Conservation (phyloP, 2,888 invertebrate genomes). For the Cephonodes hylas region DNA sequence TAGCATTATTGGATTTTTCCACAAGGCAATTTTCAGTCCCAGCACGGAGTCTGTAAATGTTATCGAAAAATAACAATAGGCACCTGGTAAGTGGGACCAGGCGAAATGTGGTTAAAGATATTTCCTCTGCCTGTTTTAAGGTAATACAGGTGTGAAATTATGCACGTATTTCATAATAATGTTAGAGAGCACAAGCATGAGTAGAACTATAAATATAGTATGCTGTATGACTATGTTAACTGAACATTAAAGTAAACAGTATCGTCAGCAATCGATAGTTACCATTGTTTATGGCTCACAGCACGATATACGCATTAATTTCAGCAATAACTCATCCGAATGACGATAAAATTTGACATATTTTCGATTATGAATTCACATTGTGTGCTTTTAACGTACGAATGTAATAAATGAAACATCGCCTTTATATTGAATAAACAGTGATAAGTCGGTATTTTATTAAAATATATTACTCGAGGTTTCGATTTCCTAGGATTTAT, state of each 20-base stretch:
- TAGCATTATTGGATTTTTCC: too few relatives aligned
- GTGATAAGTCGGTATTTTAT: neutral
- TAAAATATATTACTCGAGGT: too few relatives aligned
- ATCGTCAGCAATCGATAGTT: neutral
- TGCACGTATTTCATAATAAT: too few relatives aligned
- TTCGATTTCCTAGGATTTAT: too few relatives aligned
- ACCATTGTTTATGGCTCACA: constrained; percentile 4
- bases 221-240: neutral
- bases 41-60: too few relatives aligned
- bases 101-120: too few relatives aligned
- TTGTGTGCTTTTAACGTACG: constrained; percentile 15
- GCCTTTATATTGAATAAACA: neutral
- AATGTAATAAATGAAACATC: neutral
- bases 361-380: constrained; percentile 29
- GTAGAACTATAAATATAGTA: neutral
- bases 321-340: constrained; percentile 21
- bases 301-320: constrained; percentile 13
- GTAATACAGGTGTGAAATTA: too few relatives aligned
- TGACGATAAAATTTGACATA: constrained; percentile 22
- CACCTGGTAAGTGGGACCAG: too few relatives aligned
- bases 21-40: too few relatives aligned
- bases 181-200: neutral
- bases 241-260: neutral
- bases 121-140: too few relatives aligned
- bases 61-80: too few relatives aligned